Evolutionary conservation across 2,888 invertebrate genomes (phyloP), one percentile per base, ranked within the genome.

Genomic region (Bombylius major): DNA sequence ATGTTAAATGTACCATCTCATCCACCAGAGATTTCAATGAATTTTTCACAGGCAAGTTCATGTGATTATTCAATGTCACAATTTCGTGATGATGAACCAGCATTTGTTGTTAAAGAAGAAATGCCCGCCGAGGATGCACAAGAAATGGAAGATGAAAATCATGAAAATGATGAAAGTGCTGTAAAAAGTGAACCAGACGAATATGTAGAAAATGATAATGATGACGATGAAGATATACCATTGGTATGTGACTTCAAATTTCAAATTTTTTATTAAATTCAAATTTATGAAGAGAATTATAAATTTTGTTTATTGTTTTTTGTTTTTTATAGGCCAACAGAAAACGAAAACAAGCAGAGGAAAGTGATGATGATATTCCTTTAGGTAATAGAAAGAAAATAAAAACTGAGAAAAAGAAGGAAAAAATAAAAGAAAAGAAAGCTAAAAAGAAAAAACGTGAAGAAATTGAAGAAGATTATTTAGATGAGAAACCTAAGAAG

Each of bases 151-250:
- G 67, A 67, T 48, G 60, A 58, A 32, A 57, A 60, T 13, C 36
- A 46, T 11, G 78, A 58, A 72, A 65, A 78, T 23, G 70, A 71
- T 52, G 66, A 69, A 51, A 54, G 44, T 34, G 23, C 8, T 11
- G 39, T 42, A 42, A 42, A 42, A 42, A 11, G 11, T 11, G 34
- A 59, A 55, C 63, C 69, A 57, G 64, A 65, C n/a, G 62, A 62
- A 44, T 4, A 31, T 48, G 14, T 32, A 12, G 49, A 55, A 23
- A 23, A 31, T 23, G 14, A 50, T 31, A 74, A 72, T 51, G 75
- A 82, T 4, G 84, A 83, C 61, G 86, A 87, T 61, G 87, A 87
- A 68, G 88, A 90, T 70, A 68, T 81, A 51, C 88, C 89, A 63
- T 72, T 89, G 79, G 88, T 88, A 78, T 77, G 75, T 56, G 67